phyloP scores from a whole-genome alignment of 2,888 invertebrate species.

The Ramazzottius varieornatus region DNA sequence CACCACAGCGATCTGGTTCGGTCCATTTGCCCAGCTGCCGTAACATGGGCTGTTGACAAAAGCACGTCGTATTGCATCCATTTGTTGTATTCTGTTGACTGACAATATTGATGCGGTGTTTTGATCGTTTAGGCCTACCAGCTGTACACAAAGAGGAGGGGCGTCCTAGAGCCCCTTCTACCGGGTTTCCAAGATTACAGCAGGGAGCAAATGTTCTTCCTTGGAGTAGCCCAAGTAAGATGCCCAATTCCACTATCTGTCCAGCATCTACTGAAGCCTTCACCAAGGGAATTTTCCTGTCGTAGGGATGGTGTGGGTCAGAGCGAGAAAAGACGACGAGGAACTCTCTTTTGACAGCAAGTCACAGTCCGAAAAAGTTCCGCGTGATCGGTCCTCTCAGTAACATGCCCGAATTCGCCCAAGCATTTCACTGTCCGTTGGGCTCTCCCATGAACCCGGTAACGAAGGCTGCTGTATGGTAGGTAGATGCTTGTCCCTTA shows the following conservation, averaged over 20 bases:
- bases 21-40: too few relatives aligned
- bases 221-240: constrained; percentile 21
- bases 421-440: constrained; percentile 16
- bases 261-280: too few relatives aligned
- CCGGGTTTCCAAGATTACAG: constrained; percentile 10
- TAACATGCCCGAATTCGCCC: constrained; percentile 18
- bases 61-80: too few relatives aligned
- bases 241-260: too few relatives aligned
- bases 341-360: neutral
- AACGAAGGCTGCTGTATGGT: constrained; percentile 14
- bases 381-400: constrained; percentile 16
- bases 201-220: constrained; percentile 23
- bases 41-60: too few relatives aligned
- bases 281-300: too few relatives aligned
- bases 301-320: neutral
- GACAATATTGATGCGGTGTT: too few relatives aligned
- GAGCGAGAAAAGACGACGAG: neutral
- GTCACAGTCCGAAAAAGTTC: constrained; percentile 1
- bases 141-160: constrained; percentile 5
- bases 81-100: too few relatives aligned
- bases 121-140: constrained; percentile 9
- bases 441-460: constrained; percentile 19
- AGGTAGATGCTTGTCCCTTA: too few relatives aligned
- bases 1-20: too few relatives aligned
- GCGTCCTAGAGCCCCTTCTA: constrained; percentile 6